A percentile compares a stretch with the other conserved stretches of the same genome.
Conservation (phyloP, 2,113 vertebrate species). For the Mionectes macconnelli region DNA sequence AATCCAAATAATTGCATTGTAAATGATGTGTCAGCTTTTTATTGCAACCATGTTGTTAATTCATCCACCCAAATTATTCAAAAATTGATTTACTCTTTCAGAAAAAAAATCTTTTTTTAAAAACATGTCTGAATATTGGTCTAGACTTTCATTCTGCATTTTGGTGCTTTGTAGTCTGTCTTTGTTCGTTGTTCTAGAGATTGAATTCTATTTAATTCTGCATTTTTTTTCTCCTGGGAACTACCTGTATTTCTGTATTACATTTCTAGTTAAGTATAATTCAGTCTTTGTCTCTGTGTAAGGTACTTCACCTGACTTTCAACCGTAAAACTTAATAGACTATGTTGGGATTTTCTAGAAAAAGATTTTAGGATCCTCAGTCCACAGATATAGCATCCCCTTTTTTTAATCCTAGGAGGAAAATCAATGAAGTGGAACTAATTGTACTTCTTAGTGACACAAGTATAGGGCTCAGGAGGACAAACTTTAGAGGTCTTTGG, state of each 20-base stretch:
- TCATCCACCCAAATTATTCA: not conserved
- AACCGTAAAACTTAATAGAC: not conserved
- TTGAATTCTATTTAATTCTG: not conserved
- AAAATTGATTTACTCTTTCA: not conserved
- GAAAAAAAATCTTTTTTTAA: not conserved
- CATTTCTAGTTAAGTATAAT: not conserved
- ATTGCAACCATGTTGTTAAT: not conserved
- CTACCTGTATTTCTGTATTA: not conserved
- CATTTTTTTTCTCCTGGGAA: not conserved
- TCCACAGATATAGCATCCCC: not conserved
- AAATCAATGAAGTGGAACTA: slow-evolving; percentile 7
- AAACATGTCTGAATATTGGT: not conserved
- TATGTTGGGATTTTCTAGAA: slow-evolving; percentile 8
- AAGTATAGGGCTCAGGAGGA: not conserved
- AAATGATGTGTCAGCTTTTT: not conserved
- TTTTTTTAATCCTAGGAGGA: not conserved
- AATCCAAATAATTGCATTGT: not conserved
- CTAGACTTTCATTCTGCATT: not conserved
- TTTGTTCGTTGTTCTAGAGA: not conserved
- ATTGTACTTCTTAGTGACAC: not conserved
- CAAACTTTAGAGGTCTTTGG: not conserved
- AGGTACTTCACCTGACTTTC: not conserved
- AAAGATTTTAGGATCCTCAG: not conserved
- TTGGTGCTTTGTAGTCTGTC: not conserved
- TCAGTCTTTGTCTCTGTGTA: not conserved